Evolutionary conservation across 2,888 invertebrate genomes (phyloP), one percentile per base, ranked within the genome.

Genomic region (Eilema depressum): DNA sequence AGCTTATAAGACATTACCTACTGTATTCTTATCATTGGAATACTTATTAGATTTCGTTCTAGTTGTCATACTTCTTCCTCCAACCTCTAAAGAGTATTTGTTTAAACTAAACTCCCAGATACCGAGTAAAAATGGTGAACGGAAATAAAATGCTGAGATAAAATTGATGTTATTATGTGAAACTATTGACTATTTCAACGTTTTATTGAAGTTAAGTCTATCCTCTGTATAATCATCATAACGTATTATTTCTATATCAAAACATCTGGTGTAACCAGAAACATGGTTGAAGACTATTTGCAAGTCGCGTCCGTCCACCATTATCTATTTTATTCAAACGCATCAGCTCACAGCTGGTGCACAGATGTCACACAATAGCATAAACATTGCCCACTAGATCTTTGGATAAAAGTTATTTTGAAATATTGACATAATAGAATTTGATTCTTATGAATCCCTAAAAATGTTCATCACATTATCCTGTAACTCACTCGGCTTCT

Each of bases 281-380:
- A 66, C 59, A 69, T 68, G 41, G 30, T 56, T 63, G 66, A 20
- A 56, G 17, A 63, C 26, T 59, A 56, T 41, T 37, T 30, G 56
- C 65, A 56, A 61, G 56, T 63, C 20, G 25, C 26, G 30, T 60
- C 23, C 47, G 12, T 47, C 28, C 23, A 57, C 67, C 23, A 65
- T 77, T 66, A 17, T 23, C 7, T 57, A 25, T 3, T 28, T 30
- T 28, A 12, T 63, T 72, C 20, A 65, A 25, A 68, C 12, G 12
- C 25, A 71, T 75, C 76, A 80, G 80, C 75, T 80, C 76, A 20
- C 76, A 80, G 80, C 75, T 80, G 78, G n/a, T 47, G 23, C 41
- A 25, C 41, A 63, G 23, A 66, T 60, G 37, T 47, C 53, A 20
- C 53, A 20, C 20, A 30, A 41, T 20, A 10, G 7, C 17, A 17